A percentile compares a stretch with the other conserved stretches of the same genome.
Evolutionary conservation across 2,797 vertebrate species (phyloP).

Genomic region (Cossypha dichroa): DNA sequence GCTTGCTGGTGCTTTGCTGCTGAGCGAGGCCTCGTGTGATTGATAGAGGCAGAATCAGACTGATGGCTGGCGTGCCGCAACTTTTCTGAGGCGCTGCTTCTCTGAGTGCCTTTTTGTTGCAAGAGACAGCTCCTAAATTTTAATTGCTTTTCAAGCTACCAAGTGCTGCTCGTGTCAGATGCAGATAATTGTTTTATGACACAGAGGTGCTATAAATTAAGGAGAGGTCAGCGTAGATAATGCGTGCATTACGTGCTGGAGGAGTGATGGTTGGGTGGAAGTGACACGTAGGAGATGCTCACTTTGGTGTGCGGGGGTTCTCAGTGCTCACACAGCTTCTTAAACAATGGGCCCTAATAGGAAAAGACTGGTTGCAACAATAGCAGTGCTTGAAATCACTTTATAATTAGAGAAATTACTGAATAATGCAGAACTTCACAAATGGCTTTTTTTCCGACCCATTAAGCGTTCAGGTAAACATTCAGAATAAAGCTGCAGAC

Average conservation of each 20-base stretch:
- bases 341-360: slow-evolving; percentile 33
- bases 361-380: slow-evolving; percentile 33
- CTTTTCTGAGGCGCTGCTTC: neutral
- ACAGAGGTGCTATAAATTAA: slow-evolving; percentile 65
- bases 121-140: slow-evolving; percentile 72
- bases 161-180: slow-evolving; percentile 66
- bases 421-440: slow-evolving; percentile 45
- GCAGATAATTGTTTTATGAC: slow-evolving; percentile 74
- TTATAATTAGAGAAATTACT: slow-evolving; percentile 66
- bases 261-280: neutral
- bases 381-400: neutral
- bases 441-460: neutral
- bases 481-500: slow-evolving; percentile 29
- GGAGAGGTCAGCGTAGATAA: slow-evolving; percentile 61
- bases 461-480: slow-evolving; percentile 51
- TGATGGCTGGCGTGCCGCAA: slow-evolving; percentile 8
- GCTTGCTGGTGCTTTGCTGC: neutral
- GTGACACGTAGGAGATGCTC: slow-evolving; percentile 34
- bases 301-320: neutral
- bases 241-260: slow-evolving; percentile 17
- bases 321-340: neutral
- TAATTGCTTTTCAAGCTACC: slow-evolving; percentile 74
- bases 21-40: slow-evolving; percentile 21
- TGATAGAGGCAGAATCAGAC: slow-evolving; percentile 60
- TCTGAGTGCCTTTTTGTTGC: slow-evolving; percentile 53